Percentiles rank a stretch among this genome's conserved stretches.
Conservation (phyloP, 2,888 invertebrate species). For the Mayetiola destructor region DNA sequence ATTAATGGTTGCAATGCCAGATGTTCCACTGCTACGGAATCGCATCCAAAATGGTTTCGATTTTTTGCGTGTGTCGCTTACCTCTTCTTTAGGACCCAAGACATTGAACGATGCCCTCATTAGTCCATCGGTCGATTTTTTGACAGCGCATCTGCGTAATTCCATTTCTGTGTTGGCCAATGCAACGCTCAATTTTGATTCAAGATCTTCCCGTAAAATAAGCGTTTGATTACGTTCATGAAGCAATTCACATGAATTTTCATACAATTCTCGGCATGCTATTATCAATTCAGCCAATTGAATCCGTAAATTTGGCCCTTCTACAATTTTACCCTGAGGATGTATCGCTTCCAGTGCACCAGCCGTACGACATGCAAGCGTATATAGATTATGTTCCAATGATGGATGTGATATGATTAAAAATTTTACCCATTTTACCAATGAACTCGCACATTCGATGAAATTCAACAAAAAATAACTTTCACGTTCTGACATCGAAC, state of each 20-base stretch:
- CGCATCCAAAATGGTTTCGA: slow-evolving; percentile 55
- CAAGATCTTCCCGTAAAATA: slow-evolving; percentile 49
- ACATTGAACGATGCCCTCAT: slow-evolving; percentile 33
- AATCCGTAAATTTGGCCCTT: slow-evolving; percentile 57
- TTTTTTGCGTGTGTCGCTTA: slow-evolving; percentile 41
- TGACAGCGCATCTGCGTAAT: slow-evolving; percentile 49
- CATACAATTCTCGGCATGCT: slow-evolving; percentile 43
- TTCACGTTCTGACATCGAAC: slow-evolving; percentile 37
- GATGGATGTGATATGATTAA: slow-evolving; percentile 52
- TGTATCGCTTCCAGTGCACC: slow-evolving; percentile 56
- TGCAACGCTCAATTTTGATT: slow-evolving; percentile 50
- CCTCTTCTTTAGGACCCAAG: slow-evolving; percentile 33
- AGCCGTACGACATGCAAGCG: slow-evolving; percentile 57
- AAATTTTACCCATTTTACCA: slow-evolving; percentile 71
- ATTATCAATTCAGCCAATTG: slow-evolving; percentile 63
- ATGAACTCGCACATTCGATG: slow-evolving; percentile 66
- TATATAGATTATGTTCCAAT: slow-evolving; percentile 58
- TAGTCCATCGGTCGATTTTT: slow-evolving; percentile 32
- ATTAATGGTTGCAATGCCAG: slow-evolving; percentile 23
- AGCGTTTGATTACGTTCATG: slow-evolving; percentile 52
- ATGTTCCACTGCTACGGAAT: slow-evolving; percentile 37
- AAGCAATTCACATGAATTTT: slow-evolving; percentile 55
- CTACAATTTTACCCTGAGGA: slow-evolving; percentile 66
- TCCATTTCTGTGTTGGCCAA: slow-evolving; percentile 58
- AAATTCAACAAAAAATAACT: slow-evolving; percentile 49